Conservation (phyloP, 1,140 invertebrate species). For the Bombus waltoni region DNA sequence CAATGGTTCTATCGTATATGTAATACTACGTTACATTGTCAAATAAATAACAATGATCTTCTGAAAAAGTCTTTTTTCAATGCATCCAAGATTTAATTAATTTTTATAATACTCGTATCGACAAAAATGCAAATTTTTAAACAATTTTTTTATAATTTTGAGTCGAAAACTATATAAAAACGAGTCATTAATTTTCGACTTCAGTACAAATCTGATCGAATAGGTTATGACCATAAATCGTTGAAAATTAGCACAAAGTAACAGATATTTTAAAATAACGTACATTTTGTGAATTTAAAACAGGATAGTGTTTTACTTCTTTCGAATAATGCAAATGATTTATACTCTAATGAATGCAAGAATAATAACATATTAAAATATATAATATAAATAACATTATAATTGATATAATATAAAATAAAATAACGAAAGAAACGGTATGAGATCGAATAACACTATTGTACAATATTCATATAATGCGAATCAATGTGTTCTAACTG, state of each 20-base stretch:
- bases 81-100: background rate
- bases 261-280: background rate
- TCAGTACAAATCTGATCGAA: background rate
- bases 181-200: background rate
- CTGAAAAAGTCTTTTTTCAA: background rate
- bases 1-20: background rate
- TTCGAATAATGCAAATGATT: background rate
- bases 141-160: background rate
- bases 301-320: background rate
- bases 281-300: background rate
- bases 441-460: background rate
- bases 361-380: background rate
- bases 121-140: background rate
- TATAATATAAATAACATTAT: background rate
- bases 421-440: background rate
- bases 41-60: background rate
- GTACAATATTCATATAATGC: slow-evolving; percentile 6
- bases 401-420: background rate
- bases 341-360: background rate
- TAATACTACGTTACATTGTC: no score
- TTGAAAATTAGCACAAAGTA: background rate
- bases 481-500: slow-evolving; percentile 23
- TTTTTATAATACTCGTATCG: background rate
- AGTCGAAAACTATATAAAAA: background rate
- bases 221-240: background rate